Evolutionary conservation across 2,797 vertebrate genomes (phyloP).

Genomic region (Chiloscyllium punctatum): DNA sequence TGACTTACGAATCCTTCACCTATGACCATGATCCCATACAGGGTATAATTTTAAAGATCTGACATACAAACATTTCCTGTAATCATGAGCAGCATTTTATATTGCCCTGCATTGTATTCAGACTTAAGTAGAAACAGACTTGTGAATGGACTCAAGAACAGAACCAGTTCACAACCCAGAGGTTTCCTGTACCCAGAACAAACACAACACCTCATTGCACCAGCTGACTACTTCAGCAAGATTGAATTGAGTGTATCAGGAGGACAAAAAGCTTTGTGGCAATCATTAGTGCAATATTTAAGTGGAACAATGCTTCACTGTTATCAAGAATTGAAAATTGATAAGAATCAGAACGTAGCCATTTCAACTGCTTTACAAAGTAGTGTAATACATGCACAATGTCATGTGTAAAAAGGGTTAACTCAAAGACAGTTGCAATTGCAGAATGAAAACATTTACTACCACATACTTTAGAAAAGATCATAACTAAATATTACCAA

Average conservation of each 20-base stretch:
- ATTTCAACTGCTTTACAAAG: background rate
- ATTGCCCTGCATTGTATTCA: too few species aligned
- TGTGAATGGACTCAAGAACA: too few species aligned
- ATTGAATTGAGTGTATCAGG: background rate
- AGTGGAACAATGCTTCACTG: background rate
- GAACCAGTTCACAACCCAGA: too few species aligned
- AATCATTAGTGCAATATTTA: too few species aligned
- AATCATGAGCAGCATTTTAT: too few species aligned
- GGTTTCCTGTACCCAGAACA: background rate
- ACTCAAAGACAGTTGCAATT: background rate
- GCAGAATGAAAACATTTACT: background rate
- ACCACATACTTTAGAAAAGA: background rate
- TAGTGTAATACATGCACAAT: background rate
- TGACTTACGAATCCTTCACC: too few species aligned
- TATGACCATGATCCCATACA: too few species aligned
- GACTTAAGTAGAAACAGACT: too few species aligned
- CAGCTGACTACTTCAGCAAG: background rate
- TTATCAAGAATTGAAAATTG: background rate
- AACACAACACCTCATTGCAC: background rate
- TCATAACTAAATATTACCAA: background rate
- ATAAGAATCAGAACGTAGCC: background rate
- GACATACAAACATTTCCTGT: too few species aligned
- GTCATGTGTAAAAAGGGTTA: background rate
- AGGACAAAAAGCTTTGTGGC: background rate
- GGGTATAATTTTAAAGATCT: too few species aligned